A percentile compares a stretch with the other conserved stretches of the same genome.
Conservation (phyloP, 2,113 vertebrate species). For the Plecotus auritus region DNA sequence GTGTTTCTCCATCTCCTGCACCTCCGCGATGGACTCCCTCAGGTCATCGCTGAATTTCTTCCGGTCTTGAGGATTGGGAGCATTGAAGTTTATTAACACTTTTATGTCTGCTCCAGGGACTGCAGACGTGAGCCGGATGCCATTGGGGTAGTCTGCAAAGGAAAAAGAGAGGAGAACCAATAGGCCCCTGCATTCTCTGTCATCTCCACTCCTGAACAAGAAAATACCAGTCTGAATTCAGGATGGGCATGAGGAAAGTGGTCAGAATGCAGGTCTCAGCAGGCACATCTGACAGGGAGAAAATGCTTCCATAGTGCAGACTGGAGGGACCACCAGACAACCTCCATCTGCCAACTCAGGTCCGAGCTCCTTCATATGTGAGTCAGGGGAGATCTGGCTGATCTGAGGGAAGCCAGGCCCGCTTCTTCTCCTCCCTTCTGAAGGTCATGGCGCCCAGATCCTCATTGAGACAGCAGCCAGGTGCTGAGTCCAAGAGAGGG, state of each 20-base stretch:
- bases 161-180: not conserved
- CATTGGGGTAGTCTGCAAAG: conserved; percentile 93
- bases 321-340: fast-evolving
- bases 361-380: fast-evolving
- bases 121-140: conserved; percentile 94
- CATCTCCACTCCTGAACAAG: not conserved
- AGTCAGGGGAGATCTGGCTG: not conserved
- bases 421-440: fast-evolving
- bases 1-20: conserved; percentile 99
- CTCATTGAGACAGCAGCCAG: not conserved
- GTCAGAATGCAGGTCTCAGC: not conserved
- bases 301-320: fast-evolving
- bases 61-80: conserved; percentile 98
- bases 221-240: not conserved
- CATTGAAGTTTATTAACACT: conserved; percentile 98
- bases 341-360: fast-evolving
- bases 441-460: not conserved
- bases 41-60: conserved; percentile 98
- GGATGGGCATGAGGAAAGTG: fast-evolving
- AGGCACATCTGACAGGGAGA: fast-evolving
- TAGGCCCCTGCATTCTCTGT: not conserved
- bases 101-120: conserved; percentile 95
- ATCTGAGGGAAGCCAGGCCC: not conserved
- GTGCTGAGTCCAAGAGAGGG: not conserved
- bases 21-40: conserved; percentile 95